These are phyloP conservation scores for Colinus virginianus DNA, from an alignment of 2,113 vertebrate genomes.

Conservation along the genomic window DNA sequence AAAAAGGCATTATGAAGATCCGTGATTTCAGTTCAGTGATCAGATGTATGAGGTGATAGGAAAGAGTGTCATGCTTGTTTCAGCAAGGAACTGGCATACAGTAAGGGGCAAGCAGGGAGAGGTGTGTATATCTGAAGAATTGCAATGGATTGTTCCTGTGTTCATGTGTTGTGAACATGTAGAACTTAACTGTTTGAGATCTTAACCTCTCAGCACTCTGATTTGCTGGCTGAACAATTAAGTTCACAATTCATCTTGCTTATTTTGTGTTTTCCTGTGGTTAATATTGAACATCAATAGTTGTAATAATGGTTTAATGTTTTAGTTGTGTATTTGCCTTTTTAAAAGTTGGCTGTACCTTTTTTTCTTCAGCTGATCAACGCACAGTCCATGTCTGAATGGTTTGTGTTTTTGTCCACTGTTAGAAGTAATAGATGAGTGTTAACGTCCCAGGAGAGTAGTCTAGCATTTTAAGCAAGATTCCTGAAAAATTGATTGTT, in stretches of 20 bases:
- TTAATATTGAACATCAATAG: background rate
- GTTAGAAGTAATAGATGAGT: background rate
- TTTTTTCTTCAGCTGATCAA: background rate
- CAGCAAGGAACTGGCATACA: background rate
- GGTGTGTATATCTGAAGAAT: background rate
- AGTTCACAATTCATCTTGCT: background rate
- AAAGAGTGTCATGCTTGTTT: no score
- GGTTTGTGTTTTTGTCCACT: background rate
- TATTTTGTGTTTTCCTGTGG: background rate
- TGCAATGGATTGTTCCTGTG: no score
- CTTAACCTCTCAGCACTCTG: background rate
- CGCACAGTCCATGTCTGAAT: background rate
- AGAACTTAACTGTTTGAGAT: background rate
- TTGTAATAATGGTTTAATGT: background rate
- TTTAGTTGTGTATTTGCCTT: background rate
- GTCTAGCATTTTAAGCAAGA: background rate
- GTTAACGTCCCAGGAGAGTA: background rate
- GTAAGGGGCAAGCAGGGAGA: background rate
- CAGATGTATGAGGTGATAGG: background rate
- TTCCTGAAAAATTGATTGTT: background rate
- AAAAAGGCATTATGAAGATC: fast-evolving
- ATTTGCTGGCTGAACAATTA: background rate
- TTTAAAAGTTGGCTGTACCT: no score
- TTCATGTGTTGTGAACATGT: background rate
- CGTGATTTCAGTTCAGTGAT: background rate